These are phyloP conservation scores for Leptopilina myrica DNA, from an alignment of 2,888 invertebrate genomes.

Conservation along the genomic window DNA sequence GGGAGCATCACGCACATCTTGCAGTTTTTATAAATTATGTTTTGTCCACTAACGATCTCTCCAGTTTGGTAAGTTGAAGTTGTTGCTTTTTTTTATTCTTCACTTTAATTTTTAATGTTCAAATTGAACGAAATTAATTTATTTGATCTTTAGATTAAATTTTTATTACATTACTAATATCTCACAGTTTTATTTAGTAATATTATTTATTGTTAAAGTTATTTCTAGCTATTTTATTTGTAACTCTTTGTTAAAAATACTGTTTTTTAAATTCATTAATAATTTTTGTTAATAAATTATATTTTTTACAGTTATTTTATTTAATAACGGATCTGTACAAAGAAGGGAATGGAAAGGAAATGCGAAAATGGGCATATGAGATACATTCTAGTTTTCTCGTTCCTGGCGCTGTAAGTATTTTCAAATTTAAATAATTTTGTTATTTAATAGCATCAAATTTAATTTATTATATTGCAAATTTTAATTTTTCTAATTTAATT, in stretches of 20 bases:
- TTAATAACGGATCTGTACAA: slow-evolving; percentile 94
- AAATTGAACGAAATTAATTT: too few species aligned
- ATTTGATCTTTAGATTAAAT: not conserved
- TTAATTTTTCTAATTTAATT: too few species aligned
- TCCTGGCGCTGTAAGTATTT: slow-evolving; percentile 86
- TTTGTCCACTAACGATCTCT: slow-evolving; percentile 89
- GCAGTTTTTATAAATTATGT: slow-evolving; percentile 97
- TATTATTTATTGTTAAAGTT: too few species aligned
- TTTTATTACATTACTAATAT: not conserved
- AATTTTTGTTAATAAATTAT: too few species aligned
- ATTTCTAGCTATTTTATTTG: too few species aligned
- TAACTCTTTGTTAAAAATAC: too few species aligned
- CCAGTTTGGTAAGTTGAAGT: slow-evolving; percentile 81
- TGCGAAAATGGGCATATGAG: slow-evolving; percentile 99
- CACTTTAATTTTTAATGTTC: slow-evolving; percentile 44
- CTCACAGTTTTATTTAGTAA: too few species aligned
- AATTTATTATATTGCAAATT: too few species aligned
- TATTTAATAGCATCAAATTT: too few species aligned
- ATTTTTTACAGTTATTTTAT: slow-evolving; percentile 84
- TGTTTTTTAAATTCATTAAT: too few species aligned
- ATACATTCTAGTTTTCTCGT: slow-evolving; percentile 97
- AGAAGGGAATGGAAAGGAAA: slow-evolving; percentile 90
- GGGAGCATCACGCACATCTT: slow-evolving; percentile 92
- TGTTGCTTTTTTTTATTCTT: slow-evolving; percentile 69
- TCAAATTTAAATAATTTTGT: slow-evolving; percentile 54